These are phyloP conservation scores for Synergus itoensis DNA, from an alignment of 2,888 invertebrate genomes.

Conservation along the genomic window DNA sequence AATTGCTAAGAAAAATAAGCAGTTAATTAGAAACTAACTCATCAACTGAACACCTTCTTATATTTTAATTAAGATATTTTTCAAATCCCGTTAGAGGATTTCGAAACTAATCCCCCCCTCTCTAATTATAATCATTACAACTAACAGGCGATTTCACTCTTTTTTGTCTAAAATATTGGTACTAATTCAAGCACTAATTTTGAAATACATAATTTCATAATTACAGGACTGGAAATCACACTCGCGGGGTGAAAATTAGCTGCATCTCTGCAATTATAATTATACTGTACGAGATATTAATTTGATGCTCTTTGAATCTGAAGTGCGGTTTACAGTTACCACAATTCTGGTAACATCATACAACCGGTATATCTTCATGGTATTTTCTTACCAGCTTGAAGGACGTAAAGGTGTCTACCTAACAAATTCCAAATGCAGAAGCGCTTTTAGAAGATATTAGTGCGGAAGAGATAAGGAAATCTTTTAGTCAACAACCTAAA, in stretches of 20 bases:
- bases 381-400: neutral
- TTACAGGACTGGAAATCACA: neutral
- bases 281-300: neutral
- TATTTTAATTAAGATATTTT: neutral
- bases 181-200: neutral
- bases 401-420: neutral
- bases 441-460: neutral
- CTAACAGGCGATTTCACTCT: neutral
- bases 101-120: neutral
- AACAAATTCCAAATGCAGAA: conserved; percentile 4
- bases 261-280: neutral
- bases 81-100: neutral
- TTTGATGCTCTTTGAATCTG: neutral
- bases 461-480: conserved; percentile 29
- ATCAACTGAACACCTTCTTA: neutral
- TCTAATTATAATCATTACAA: neutral
- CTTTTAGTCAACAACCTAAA: conserved; percentile 11
- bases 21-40: neutral
- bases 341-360: conserved; percentile 31
- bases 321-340: conserved; percentile 30
- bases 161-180: neutral
- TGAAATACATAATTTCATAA: neutral
- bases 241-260: neutral
- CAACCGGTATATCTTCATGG: neutral
- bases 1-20: neutral